phyloP scores from a whole-genome alignment of 2,888 invertebrate species.

The Cepaea hortensis region DNA sequence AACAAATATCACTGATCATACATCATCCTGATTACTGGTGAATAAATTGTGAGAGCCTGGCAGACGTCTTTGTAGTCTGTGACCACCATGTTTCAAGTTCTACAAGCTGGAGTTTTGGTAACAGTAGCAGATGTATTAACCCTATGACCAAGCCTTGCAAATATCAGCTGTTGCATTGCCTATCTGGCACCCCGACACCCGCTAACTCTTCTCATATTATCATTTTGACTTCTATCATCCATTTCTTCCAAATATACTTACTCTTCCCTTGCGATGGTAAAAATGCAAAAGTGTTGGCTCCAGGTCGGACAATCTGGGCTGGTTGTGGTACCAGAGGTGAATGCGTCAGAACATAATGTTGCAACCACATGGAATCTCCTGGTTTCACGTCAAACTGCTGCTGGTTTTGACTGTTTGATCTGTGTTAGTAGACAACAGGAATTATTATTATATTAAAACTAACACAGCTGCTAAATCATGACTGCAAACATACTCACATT shows the following conservation, averaged over 20 bases:
- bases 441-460: background rate
- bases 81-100: no score
- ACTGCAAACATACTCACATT: background rate
- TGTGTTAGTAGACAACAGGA: background rate
- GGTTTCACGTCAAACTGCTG: constrained; percentile 39
- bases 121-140: no score
- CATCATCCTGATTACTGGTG: no score
- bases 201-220: background rate
- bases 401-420: constrained; percentile 24
- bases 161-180: no score
- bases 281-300: constrained; percentile 41
- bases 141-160: no score
- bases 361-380: constrained; percentile 49
- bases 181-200: no score
- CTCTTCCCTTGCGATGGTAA: constrained; percentile 36
- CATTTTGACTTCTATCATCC: background rate
- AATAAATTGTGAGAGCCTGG: no score
- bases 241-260: background rate
- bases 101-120: no score
- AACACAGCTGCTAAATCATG: background rate
- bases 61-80: no score
- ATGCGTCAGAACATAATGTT: constrained; percentile 44
- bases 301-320: constrained; percentile 42
- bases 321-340: constrained; percentile 9
- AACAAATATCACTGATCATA: no score